Base-by-base conservation (phyloP, 2,888 invertebrate species). In the Seira ritae region DNA sequence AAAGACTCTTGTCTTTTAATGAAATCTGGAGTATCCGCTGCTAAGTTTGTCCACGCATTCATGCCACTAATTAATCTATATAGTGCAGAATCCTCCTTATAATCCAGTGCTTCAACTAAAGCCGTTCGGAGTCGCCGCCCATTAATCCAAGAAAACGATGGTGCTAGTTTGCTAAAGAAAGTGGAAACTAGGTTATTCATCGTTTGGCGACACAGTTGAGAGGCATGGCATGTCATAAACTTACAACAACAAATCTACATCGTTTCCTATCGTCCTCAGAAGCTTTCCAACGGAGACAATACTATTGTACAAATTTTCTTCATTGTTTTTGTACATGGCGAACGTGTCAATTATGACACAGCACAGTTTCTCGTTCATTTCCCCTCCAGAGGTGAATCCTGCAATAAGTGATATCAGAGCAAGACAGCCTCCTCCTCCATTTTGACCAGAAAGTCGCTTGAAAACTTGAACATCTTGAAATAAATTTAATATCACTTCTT, bases 251-350 rank as follows among this genome's bases (percentile, higher is more conserved):
- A 86, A 19, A 6, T 67, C 3, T 3, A 19, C 46, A 0, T 73
- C 37, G 12, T 86, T 62, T 15, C 78, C 68, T 2, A 78, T 17
- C 50, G 71, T 82, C 2, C 8, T 50, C 42, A 85, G 60, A 1
- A 87, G 67, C 15, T 69, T 80, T 55, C 85, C 84, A 22, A 80
- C 84, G 1, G 87, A 84, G 10, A 74, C 66, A n/a, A 87, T 77
- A 55, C 85, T 84, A 74, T 87, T 80, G 15, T 24, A 77, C 0
- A 87, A 60, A 76, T 84, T 87, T 22, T 87, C 87, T 72, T 87
- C 87, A 19, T 80, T 84, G 46, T 71, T 71, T 75, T 84, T 87
- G 19, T 67, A 83, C 82, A 87, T 76, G 12, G 80, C 66, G 15
- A 87, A 80, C 1, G 84, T 83, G n/a, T 85, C 85, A 37, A 87